A percentile compares a stretch with the other conserved stretches of the same genome.
Conservation (phyloP, 2,888 invertebrate species). For the Sipha maydis region DNA sequence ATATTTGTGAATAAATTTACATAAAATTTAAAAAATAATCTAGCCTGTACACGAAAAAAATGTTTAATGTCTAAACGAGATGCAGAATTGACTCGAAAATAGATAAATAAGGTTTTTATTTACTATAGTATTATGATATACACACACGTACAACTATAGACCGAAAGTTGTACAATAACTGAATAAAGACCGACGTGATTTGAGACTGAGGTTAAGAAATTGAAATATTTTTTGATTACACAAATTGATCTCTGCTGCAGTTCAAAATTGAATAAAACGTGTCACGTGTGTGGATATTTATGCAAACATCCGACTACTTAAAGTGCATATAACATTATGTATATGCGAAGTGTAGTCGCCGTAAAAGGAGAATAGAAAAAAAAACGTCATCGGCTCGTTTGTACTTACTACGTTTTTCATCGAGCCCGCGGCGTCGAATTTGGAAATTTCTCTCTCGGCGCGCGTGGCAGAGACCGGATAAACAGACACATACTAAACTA, state of each 20-base stretch:
- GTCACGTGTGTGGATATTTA: neutral
- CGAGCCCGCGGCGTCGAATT: conserved; percentile 35
- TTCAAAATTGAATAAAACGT: no score
- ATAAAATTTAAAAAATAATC: neutral
- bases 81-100: neutral
- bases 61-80: no score
- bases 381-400: neutral
- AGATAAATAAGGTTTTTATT: neutral
- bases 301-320: neutral
- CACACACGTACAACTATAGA: neutral
- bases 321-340: neutral
- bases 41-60: neutral
- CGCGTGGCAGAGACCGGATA: conserved; percentile 18
- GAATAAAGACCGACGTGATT: neutral
- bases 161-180: neutral
- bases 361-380: neutral
- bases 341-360: neutral
- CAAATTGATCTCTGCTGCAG: neutral
- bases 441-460: conserved; percentile 43
- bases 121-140: neutral
- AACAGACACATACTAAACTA: neutral
- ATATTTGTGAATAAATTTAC: neutral
- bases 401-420: conserved; percentile 7
- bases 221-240: conserved; percentile 25
- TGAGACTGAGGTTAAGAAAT: neutral